Base-by-base conservation (phyloP, 2,797 vertebrate species). In the Aphelocoma californica region DNA sequence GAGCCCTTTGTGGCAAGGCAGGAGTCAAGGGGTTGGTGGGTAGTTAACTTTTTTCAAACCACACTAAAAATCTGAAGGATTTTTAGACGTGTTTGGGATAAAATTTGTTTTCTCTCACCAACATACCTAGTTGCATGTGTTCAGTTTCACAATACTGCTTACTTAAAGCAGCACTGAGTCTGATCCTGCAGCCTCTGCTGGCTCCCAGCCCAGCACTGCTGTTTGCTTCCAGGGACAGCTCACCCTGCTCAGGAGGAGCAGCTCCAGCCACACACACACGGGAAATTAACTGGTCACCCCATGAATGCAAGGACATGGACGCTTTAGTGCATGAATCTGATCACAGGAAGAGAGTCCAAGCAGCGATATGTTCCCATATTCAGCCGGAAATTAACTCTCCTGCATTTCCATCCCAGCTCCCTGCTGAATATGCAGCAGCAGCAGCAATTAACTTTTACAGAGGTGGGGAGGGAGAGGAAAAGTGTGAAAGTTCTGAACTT, bases 351-450 rank as follows among this genome's bases (percentile, higher is more conserved):
- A 50, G 57, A 67, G 42, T 61, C 88, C 86, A 71, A 40, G 78
- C 81, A 79, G 86, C 4, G 20, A 14, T 2, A 14, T 53, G 82
- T 57, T 78, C 84, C 38, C 40, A 26, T 34, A 77, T 77, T 42
- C 81, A 69, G 78, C 90, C 86, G 91, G 92, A 92, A 94, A 97
- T 94, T 85, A 96, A 90, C 74, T 94, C 64, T 83, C 78, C 38
- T 45, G 38, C 60, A 36, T 71, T 87, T 65, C 86, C 88, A 92
- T 45, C 65, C 45, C 88, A 58, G 71, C 50, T 80, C 96, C 78
- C 90, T 54, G 78, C 86, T 85, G 71, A 90, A 92, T 47, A 92
- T 44, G 50, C 83, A 80, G 78, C 64, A 78, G 74, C 91, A 88
- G 78, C 64, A 78, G 74, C 91, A 88, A 95, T 94, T 95, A 88